Conservation (phyloP, 2,888 invertebrate species). For the Pheosia gnoma region DNA sequence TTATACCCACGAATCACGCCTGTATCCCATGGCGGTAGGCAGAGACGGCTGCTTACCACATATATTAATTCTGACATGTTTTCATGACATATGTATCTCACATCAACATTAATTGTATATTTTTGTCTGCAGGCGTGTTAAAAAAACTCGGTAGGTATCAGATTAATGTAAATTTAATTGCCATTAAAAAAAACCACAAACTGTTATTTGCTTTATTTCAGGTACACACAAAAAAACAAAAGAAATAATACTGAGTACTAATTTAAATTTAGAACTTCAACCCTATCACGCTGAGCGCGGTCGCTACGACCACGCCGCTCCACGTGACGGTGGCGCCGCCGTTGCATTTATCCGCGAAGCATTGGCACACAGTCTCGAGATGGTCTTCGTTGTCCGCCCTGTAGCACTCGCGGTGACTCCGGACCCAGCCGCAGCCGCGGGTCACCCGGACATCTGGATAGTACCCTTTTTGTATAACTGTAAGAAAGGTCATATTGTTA, state of each 20-base stretch:
- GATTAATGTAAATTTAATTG: not conserved
- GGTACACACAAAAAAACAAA: not conserved
- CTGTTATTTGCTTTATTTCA: not conserved
- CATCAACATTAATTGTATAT: too few species aligned
- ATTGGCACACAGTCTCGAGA: conserved; percentile 85
- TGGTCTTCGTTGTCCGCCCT: conserved; percentile 86
- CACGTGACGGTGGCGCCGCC: conserved; percentile 19
- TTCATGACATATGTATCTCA: too few species aligned
- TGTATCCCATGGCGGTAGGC: too few species aligned
- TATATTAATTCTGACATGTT: too few species aligned
- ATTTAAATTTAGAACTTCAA: conserved; percentile 5
- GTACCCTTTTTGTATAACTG: conserved; percentile 71
- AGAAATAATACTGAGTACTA: not conserved
- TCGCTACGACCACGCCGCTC: not conserved
- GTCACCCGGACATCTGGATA: conserved; percentile 78
- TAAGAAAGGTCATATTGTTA: conserved; percentile 11
- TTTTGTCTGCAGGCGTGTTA: too few species aligned
- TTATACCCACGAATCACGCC: too few species aligned
- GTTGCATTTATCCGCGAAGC: conserved; percentile 86
- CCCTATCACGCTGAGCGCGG: conserved; percentile 5
- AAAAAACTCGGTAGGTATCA: not conserved
- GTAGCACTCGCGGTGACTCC: conserved; percentile 77
- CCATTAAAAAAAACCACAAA: not conserved
- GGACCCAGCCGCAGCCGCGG: conserved; percentile 86
- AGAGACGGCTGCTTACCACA: too few species aligned